Evolutionary conservation across 2,113 vertebrate genomes (phyloP).

Genomic region (Protomyctophum bolini): DNA sequence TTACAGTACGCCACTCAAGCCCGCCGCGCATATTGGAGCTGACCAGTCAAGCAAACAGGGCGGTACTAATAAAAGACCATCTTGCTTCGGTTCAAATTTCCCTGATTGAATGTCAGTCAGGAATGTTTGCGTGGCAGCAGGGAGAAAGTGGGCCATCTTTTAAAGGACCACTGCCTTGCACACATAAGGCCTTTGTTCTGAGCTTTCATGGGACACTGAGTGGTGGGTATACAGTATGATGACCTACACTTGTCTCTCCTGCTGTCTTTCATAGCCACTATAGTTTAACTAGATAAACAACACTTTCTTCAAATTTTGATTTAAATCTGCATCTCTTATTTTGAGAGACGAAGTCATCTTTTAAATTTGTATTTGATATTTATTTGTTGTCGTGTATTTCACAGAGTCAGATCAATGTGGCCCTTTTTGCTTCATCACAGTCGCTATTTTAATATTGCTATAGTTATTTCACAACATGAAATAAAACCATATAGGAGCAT

Average conservation of each 20-base stretch:
- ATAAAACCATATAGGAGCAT: slow-evolving; percentile 17
- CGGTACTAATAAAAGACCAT: slow-evolving; percentile 80
- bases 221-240: slow-evolving; percentile 65
- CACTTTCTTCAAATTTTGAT: slow-evolving; percentile 37
- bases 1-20: slow-evolving; percentile 69
- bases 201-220: slow-evolving; percentile 60
- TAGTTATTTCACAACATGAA: background rate
- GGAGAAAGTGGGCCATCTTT: slow-evolving; percentile 69
- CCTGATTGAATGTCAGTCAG: slow-evolving; percentile 84
- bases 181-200: slow-evolving; percentile 71
- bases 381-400: background rate
- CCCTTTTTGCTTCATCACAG: slow-evolving; percentile 23
- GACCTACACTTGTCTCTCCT: slow-evolving; percentile 37
- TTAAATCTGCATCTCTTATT: slow-evolving; percentile 27
- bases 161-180: slow-evolving; percentile 67
- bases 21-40: slow-evolving; percentile 70
- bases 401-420: slow-evolving; percentile 19
- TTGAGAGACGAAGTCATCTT: slow-evolving; percentile 10
- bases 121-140: slow-evolving; percentile 77
- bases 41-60: slow-evolving; percentile 80
- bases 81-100: slow-evolving; percentile 80
- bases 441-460: background rate
- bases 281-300: slow-evolving; percentile 38
- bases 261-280: slow-evolving; percentile 45
- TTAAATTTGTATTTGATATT: slow-evolving; percentile 17